phyloP scores from a whole-genome alignment of 2,797 vertebrate species.

The Sardinella longiceps region DNA sequence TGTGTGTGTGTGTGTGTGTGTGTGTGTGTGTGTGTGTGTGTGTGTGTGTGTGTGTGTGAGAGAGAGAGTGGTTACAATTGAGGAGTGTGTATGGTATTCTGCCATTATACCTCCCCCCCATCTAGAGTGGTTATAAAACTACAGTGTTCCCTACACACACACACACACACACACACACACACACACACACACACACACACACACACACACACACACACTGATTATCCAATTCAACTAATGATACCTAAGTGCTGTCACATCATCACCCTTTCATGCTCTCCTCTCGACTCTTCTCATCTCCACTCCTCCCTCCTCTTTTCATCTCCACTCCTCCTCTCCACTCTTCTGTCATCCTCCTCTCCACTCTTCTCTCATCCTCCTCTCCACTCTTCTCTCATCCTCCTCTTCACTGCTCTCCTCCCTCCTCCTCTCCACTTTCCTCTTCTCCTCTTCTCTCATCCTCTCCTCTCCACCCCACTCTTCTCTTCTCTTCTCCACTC shows the following conservation, averaged over 20 bases:
- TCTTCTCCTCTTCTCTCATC: background rate
- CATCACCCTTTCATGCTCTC: background rate
- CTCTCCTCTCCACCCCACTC: background rate
- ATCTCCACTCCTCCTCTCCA: background rate
- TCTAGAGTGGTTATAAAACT: no score
- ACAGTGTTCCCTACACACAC: background rate
- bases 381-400: background rate
- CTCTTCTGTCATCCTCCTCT: background rate
- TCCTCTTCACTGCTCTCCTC: background rate
- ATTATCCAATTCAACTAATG: background rate
- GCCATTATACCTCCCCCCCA: background rate
- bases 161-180: background rate
- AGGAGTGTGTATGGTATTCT: no score
- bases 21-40: constrained; percentile 13
- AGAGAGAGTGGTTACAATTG: no score
- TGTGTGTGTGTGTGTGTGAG: background rate
- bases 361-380: background rate
- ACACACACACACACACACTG: constrained; percentile 10
- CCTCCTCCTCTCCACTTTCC: background rate
- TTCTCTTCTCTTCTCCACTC: no score
- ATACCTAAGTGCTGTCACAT: background rate
- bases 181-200: background rate
- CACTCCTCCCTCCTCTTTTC: background rate
- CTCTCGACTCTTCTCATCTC: background rate
- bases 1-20: background rate